phyloP scores from a whole-genome alignment of 23 tunicate genomes.

The Trididemnum clinides region DNA sequence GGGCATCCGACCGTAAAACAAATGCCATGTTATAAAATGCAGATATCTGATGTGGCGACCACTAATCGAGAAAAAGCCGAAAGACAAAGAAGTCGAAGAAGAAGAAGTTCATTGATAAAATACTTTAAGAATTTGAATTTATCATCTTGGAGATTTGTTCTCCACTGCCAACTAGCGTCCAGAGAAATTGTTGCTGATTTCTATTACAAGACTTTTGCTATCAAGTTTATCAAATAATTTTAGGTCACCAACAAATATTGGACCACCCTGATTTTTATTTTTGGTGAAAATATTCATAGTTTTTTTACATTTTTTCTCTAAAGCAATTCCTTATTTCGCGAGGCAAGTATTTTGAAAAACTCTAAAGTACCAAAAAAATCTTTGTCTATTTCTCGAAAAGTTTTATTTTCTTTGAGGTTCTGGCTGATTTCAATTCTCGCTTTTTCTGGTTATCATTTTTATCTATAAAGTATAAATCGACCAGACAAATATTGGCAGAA shows the following conservation, averaged over 20 bases:
- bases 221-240: background rate
- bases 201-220: background rate
- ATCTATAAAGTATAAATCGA: no score
- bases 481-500: background rate
- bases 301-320: background rate
- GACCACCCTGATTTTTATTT: background rate
- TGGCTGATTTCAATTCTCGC: conserved; percentile 6
- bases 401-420: conserved; percentile 6
- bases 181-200: background rate
- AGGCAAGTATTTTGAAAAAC: background rate
- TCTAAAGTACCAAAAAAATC: background rate
- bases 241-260: background rate
- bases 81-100: no score
- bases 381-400: background rate
- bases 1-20: no score
- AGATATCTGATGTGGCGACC: no score
- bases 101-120: no score
- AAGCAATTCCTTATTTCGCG: background rate
- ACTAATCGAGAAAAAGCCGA: no score
- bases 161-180: background rate
- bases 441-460: background rate
- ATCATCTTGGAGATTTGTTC: background rate
- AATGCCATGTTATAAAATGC: no score
- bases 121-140: background rate
- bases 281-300: background rate